Evolutionary conservation across 2,113 vertebrate species (phyloP).

Genomic region (Cinclus cinclus): DNA sequence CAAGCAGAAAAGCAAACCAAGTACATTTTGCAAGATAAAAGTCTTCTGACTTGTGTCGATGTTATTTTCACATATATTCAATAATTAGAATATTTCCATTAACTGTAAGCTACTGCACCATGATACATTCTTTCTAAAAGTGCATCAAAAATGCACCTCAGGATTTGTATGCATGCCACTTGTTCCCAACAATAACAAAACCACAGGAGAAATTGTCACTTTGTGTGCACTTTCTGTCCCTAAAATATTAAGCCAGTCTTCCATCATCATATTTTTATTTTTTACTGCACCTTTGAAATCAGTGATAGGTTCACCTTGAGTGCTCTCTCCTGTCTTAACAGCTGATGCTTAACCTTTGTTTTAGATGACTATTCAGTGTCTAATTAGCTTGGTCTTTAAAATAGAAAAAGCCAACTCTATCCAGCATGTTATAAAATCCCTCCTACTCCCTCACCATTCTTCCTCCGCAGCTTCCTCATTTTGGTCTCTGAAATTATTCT

Average conservation of each 20-base stretch:
- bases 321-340: conserved; percentile 32
- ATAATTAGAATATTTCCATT: conserved; percentile 18
- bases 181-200: neutral
- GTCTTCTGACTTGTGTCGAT: neutral
- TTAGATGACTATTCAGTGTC: conserved; percentile 41
- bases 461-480: conserved; percentile 14
- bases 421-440: conserved; percentile 27
- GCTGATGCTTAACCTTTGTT: conserved; percentile 61
- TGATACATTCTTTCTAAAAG: neutral
- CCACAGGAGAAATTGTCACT: neutral
- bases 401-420: neutral
- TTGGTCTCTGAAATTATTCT: conserved; percentile 4
- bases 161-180: neutral
- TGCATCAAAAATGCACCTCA: neutral
- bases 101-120: neutral
- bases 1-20: neutral
- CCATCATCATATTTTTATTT: neutral
- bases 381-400: conserved; percentile 61
- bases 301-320: conserved; percentile 10
- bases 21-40: neutral
- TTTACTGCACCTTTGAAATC: neutral
- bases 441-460: neutral
- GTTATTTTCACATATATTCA: neutral
- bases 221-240: neutral
- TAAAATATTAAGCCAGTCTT: conserved; percentile 12